Base-by-base conservation (phyloP, 2,113 vertebrate species). In the Mesocricetus auratus region DNA sequence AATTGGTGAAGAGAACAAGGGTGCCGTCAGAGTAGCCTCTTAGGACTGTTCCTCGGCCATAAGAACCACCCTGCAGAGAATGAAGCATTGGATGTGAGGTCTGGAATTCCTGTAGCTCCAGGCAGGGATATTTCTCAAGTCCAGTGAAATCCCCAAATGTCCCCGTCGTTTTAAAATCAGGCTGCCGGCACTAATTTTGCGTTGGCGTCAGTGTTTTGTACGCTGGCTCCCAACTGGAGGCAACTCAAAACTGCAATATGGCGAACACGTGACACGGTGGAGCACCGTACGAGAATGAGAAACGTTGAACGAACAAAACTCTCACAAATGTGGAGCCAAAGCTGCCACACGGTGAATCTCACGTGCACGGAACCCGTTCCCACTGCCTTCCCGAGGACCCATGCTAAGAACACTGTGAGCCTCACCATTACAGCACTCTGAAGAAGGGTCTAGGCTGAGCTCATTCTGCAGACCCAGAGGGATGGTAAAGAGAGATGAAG, bases 41-140 rank as follows among this genome's bases (percentile, higher is more conserved):
- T 50, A 98, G 56, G 79, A 94, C 36, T 0, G 97, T 98, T 24
- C 81, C 36, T 74, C 94, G 60, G 47, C 95, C 96, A 0, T 93
- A 98, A 50, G 96, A 95, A 24, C 97, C 97, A 33, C 97, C 97
- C 96, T 98, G 82, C 10, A 29, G 11, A 66, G 0, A 11, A 92
- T 7, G 71, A 88, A 94, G 53, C 64, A 33, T 26, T 22, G 33
- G 60, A 9, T 24, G 1, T 93, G 86, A 95, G 62, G 29, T 56
- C 58, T 53, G 50, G 68, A 17, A 5, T 53, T 22, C 26, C 24
- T 33, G 56, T 36, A 31, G 66, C 42, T 66, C 0, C 16, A 7
- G 47, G 58, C 3, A 4, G 11, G 8, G 3, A 16, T 13, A 29
- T 60, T 85, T 60, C n/a, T 82, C 74, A 74, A 3, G 4, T 53